Evolutionary conservation across 2,888 invertebrate species (phyloP).

Genomic region (Amblyteles armatorius): DNA sequence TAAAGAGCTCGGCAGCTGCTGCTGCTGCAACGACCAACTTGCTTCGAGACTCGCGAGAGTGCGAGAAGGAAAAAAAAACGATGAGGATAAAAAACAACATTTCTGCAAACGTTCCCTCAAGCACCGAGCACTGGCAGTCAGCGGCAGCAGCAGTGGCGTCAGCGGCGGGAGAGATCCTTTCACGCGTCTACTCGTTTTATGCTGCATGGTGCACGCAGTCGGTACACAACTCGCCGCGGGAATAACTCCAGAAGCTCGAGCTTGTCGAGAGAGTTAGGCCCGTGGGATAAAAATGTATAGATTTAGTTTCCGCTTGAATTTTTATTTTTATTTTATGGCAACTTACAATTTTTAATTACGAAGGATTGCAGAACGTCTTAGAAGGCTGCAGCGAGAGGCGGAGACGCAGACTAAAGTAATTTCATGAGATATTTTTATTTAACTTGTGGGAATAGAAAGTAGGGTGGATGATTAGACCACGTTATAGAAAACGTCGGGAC

Average conservation of each 20-base stretch:
- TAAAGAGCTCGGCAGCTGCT: conserved; percentile 54
- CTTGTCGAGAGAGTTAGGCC: conserved; percentile 43
- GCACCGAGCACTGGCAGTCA: conserved; percentile 41
- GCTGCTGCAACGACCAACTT: conserved; percentile 51
- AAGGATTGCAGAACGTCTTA: background rate
- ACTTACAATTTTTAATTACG: conserved; percentile 4
- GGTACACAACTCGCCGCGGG: conserved; percentile 20
- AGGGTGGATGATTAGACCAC: background rate
- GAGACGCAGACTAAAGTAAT: background rate
- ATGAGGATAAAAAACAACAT: conserved; percentile 36
- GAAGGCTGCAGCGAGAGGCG: background rate
- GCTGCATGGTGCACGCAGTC: conserved; percentile 48
- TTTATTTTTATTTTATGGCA: conserved; percentile 31
- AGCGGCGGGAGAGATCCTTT: conserved; percentile 62
- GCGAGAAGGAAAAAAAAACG: conserved; percentile 28
- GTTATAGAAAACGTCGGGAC: background rate
- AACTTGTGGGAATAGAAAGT: background rate
- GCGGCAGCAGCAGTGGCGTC: conserved; percentile 35
- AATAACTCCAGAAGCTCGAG: conserved; percentile 55
- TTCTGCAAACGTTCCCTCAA: conserved; percentile 58
- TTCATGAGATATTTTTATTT: background rate
- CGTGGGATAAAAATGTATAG: conserved; percentile 48
- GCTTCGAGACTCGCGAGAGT: conserved; percentile 45
- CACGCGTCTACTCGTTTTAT: conserved; percentile 65
- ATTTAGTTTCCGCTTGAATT: conserved; percentile 16